Percentiles rank a stretch among this genome's conserved stretches.
These are phyloP conservation scores for Agrotis clavis DNA, from an alignment of 2,888 invertebrate species.

Conservation along the genomic window DNA sequence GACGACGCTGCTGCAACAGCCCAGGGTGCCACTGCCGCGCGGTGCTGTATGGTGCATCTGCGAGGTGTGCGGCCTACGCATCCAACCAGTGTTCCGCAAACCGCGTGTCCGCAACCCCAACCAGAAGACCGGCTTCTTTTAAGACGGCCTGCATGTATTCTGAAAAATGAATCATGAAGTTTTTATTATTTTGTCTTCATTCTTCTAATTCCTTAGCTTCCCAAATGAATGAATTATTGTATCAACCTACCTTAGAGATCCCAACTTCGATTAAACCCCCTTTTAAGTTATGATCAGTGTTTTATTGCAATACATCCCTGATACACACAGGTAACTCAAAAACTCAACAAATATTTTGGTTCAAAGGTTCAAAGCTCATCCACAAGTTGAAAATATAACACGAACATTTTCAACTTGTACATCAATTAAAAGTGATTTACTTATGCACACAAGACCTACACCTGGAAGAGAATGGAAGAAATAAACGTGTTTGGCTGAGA, in stretches of 20 bases:
- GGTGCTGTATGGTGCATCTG: constrained; percentile 38
- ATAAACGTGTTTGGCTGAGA: too few species aligned
- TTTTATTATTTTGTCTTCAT: constrained; percentile 31
- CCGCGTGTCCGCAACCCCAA: neutral
- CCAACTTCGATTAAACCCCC: constrained; percentile 43
- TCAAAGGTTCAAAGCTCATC: neutral
- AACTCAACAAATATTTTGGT: too few species aligned
- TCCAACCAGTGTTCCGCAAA: constrained; percentile 10
- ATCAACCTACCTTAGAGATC: constrained; percentile 47
- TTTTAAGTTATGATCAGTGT: constrained; percentile 25
- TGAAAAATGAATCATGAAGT: neutral
- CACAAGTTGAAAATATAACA: too few species aligned
- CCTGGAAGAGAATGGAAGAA: too few species aligned
- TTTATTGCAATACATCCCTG: constrained; percentile 15
- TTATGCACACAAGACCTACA: too few species aligned
- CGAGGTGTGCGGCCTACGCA: constrained; percentile 36
- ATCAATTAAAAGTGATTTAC: neutral
- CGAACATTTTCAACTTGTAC: neutral
- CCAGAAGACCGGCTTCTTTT: neutral
- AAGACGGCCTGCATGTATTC: neutral
- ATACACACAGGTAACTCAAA: neutral
- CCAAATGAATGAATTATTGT: constrained; percentile 43
- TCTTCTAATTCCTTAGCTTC: constrained; percentile 40
- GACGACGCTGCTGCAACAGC: constrained; percentile 9
- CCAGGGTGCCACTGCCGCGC: neutral